phyloP scores from a whole-genome alignment of 2,797 vertebrate species.

The Mormyrus hasselquistii region DNA sequence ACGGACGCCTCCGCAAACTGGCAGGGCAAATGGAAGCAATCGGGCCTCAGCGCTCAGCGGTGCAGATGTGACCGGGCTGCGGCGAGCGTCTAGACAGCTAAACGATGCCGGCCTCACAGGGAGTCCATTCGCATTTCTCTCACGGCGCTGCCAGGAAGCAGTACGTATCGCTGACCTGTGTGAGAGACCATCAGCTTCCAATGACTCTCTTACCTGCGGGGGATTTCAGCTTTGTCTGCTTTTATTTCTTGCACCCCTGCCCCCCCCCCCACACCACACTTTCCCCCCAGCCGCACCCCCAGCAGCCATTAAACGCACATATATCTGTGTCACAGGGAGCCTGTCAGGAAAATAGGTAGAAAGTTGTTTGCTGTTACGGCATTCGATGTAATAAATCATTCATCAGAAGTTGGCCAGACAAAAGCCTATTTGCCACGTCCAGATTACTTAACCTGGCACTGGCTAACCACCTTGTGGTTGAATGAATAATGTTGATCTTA shows the following conservation, averaged over 20 bases:
- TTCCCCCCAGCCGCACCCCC: neutral
- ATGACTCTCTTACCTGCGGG: slow-evolving; percentile 39
- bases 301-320: slow-evolving; percentile 18
- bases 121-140: slow-evolving; percentile 58
- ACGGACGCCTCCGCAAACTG: slow-evolving; percentile 60
- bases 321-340: slow-evolving; percentile 10
- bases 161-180: slow-evolving; percentile 49
- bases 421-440: slow-evolving; percentile 19
- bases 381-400: slow-evolving; percentile 21
- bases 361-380: slow-evolving; percentile 5
- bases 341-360: slow-evolving; percentile 5
- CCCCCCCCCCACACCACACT: neutral
- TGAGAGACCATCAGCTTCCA: slow-evolving; percentile 45
- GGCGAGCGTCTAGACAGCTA: slow-evolving; percentile 50
- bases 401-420: slow-evolving; percentile 1
- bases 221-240: slow-evolving; percentile 28
- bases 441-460: slow-evolving; percentile 24
- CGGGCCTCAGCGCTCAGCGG: slow-evolving; percentile 63
- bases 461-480: slow-evolving; percentile 33
- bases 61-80: slow-evolving; percentile 66
- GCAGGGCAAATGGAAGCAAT: slow-evolving; percentile 79
- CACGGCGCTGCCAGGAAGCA: slow-evolving; percentile 44
- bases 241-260: slow-evolving; percentile 27
- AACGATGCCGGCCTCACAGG: slow-evolving; percentile 47
- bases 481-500: slow-evolving; percentile 50